Conservation (phyloP, 2,888 invertebrate genomes). For the Cerceris ruficornis region DNA sequence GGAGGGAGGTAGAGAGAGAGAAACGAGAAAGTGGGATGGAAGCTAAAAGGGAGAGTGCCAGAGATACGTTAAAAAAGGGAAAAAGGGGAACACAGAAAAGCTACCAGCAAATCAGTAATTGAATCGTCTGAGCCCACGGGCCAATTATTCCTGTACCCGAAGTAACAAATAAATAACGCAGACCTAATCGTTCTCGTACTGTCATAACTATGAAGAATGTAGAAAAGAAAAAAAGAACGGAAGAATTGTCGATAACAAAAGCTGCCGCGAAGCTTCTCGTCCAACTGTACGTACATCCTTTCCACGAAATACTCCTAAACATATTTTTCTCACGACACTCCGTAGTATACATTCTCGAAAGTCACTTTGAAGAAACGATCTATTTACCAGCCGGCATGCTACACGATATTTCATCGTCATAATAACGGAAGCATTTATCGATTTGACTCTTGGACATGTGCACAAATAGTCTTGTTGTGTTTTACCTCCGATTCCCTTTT, state of each 20-base stretch:
- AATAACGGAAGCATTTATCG: conserved; percentile 64
- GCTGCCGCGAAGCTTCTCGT: conserved; percentile 22
- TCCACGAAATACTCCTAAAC: conserved; percentile 42
- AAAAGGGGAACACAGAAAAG: conserved; percentile 15
- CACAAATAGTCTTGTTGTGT: conserved; percentile 41
- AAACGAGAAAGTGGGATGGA: not conserved
- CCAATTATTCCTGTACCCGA: conserved; percentile 23
- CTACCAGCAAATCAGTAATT: conserved; percentile 33
- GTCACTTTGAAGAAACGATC: conserved; percentile 27
- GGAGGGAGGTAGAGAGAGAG: not conserved
- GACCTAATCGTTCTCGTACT: conserved; percentile 19
- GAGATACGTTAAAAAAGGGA: conserved; percentile 18
- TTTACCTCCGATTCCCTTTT: conserved; percentile 34
- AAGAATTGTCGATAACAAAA: conserved; percentile 32
- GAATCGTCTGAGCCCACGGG: conserved; percentile 22
- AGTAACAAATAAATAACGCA: conserved; percentile 26
- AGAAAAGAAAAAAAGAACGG: conserved; percentile 5
- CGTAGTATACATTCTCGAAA: conserved; percentile 25
- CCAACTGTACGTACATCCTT: conserved; percentile 44
- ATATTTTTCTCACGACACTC: conserved; percentile 38
- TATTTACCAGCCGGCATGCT: conserved; percentile 29
- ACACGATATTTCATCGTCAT: conserved; percentile 55
- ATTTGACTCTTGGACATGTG: conserved; percentile 57
- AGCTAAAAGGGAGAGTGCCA: conserved; percentile 4
- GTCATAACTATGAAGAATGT: conserved; percentile 2